These are phyloP conservation scores for Dromas ardeola DNA, from an alignment of 2,113 vertebrate genomes.

Conservation along the genomic window DNA sequence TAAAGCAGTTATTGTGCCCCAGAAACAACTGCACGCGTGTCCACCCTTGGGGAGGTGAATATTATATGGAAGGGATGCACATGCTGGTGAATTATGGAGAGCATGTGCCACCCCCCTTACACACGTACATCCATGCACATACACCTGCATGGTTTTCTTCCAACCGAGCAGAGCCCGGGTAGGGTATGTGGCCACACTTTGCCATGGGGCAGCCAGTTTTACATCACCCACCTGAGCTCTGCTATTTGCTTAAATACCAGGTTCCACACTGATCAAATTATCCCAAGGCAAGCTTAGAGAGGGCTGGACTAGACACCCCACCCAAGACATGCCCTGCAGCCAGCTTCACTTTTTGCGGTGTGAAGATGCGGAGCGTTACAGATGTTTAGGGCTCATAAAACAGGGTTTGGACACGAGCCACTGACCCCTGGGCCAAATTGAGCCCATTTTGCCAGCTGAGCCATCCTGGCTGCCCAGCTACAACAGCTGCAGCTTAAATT, in stretches of 20 bases:
- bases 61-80: not conserved
- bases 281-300: not conserved
- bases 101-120: not conserved
- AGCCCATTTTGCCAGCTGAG: not conserved
- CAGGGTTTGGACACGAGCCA: not conserved
- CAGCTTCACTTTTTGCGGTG: not conserved
- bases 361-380: not conserved
- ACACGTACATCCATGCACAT: too few species aligned
- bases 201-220: not conserved
- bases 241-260: not conserved
- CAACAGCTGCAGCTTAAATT: not conserved
- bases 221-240: not conserved
- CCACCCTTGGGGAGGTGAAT: not conserved
- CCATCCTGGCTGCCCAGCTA: not conserved
- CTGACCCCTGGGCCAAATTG: not conserved
- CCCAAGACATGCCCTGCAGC: not conserved
- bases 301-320: not conserved
- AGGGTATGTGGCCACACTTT: not conserved
- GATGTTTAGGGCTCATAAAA: not conserved
- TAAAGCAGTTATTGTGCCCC: not conserved
- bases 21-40: not conserved
- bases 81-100: not conserved
- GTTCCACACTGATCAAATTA: not conserved
- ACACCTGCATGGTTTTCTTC: not conserved
- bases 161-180: not conserved